A percentile compares a stretch with the other conserved stretches of the same genome.
Evolutionary conservation across 2,113 vertebrate genomes (phyloP).

Genomic region (Pollimyrus isidori): DNA sequence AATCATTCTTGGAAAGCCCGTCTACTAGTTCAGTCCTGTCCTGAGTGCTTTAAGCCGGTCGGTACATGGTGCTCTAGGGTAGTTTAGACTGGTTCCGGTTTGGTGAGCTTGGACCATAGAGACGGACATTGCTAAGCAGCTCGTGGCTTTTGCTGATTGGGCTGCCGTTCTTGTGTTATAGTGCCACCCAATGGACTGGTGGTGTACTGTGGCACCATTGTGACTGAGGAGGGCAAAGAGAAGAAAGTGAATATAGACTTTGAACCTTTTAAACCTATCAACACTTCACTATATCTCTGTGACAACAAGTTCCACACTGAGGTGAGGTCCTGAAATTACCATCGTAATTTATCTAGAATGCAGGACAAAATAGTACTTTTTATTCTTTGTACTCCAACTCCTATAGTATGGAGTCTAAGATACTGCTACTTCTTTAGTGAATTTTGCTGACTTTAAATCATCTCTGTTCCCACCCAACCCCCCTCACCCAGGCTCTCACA

Average conservation of each 20-base stretch:
- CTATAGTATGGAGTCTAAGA: background rate
- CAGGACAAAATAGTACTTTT: background rate
- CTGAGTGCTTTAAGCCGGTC: background rate
- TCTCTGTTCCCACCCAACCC: background rate
- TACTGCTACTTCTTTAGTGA: background rate
- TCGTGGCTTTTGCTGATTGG: background rate
- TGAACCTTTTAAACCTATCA: constrained; percentile 99
- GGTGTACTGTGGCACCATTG: constrained; percentile 99
- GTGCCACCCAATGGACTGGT: constrained; percentile 98
- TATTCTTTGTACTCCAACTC: background rate
- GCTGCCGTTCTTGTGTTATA: constrained; percentile 48
- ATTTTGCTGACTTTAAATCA: background rate
- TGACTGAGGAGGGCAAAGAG: constrained; percentile 99
- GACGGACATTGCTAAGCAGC: background rate
- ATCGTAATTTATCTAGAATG: background rate
- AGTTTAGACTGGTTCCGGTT: background rate
- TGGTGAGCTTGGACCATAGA: background rate
- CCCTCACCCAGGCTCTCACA: constrained; percentile 76
- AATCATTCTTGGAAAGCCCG: background rate
- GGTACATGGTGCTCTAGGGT: background rate
- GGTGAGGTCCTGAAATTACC: constrained; percentile 51
- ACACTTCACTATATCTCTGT: constrained; percentile 97
- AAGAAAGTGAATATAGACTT: constrained; percentile 99
- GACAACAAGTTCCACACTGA: constrained; percentile 99
- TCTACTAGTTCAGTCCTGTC: background rate